These are phyloP conservation scores for Zoanthus gigantus DNA, from an alignment of 92 coral and sea anemone genomes.

Conservation along the genomic window DNA sequence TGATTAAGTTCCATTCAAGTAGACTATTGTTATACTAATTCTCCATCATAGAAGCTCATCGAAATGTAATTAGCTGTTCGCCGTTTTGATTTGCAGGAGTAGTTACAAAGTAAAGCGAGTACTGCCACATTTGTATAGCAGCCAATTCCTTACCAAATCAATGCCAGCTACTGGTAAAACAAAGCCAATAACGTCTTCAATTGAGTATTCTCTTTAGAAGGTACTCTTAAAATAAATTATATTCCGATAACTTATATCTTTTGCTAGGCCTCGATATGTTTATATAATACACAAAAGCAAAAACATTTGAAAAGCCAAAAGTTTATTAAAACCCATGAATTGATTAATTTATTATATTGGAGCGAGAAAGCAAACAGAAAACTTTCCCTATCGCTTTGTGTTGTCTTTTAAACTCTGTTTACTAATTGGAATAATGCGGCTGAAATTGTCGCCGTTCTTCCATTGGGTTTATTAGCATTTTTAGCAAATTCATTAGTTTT, in stretches of 20 bases:
- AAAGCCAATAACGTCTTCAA: background rate
- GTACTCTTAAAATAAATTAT: background rate
- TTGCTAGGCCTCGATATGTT: conserved; percentile 76
- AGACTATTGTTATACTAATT: conserved; percentile 77
- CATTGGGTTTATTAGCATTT: conserved; percentile 71
- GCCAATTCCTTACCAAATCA: conserved; percentile 51
- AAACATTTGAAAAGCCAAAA: conserved; percentile 75
- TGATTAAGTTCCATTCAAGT: conserved; percentile 84
- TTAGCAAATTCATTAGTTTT: conserved; percentile 70
- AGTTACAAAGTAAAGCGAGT: conserved; percentile 56
- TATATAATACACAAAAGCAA: conserved; percentile 88
- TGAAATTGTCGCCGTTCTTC: conserved; percentile 77
- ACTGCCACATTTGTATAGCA: conserved; percentile 59
- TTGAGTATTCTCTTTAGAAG: background rate
- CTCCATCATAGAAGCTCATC: conserved; percentile 72
- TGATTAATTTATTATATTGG: conserved; percentile 80
- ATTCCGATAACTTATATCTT: conserved; percentile 47
- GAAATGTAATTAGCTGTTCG: conserved; percentile 74
- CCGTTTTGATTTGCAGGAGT: conserved; percentile 72
- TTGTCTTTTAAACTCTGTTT: conserved; percentile 67
- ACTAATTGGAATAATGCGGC: conserved; percentile 55
- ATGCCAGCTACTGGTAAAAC: background rate
- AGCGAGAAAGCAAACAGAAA: conserved; percentile 77
- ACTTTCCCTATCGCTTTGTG: conserved; percentile 74
- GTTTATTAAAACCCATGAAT: conserved; percentile 84